These are phyloP conservation scores for Adela reaumurella DNA, from an alignment of 2,888 invertebrate genomes.

Conservation along the genomic window DNA sequence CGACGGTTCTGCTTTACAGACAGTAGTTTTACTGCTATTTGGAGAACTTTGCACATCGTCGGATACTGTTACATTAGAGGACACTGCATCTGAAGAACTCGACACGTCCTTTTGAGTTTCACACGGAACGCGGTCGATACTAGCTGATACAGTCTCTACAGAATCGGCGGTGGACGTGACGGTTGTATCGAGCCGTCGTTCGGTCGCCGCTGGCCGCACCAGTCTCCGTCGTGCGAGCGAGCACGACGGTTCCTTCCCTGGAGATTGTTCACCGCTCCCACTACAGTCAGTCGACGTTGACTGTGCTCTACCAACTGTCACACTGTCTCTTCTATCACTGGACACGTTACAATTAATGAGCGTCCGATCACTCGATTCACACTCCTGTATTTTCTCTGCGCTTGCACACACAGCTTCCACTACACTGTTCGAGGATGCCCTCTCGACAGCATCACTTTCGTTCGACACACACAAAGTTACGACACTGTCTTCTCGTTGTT, in stretches of 20 bases:
- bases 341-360: conserved; percentile 36
- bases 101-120: conserved; percentile 36
- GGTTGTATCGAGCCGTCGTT: conserved; percentile 42
- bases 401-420: neutral
- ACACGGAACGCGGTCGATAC: neutral
- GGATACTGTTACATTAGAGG: conserved; percentile 21
- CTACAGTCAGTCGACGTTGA: conserved; percentile 47
- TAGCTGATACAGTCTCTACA: conserved; percentile 5
- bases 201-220: conserved; percentile 36
- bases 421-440: neutral
- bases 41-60: conserved; percentile 20
- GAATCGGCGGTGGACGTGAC: conserved; percentile 47
- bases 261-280: conserved; percentile 30
- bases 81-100: conserved; percentile 45
- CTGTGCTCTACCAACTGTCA: conserved; percentile 45
- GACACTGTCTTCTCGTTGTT: neutral
- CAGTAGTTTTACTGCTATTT: conserved; percentile 28
- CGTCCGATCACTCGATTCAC: conserved; percentile 35
- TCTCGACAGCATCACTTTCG: neutral
- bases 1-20: conserved; percentile 51
- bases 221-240: conserved; percentile 36
- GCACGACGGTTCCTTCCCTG: conserved; percentile 23
- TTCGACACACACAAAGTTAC: neutral
- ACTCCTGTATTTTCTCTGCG: conserved; percentile 12
- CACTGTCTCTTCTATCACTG: conserved; percentile 42